These are phyloP conservation scores for Lasioglossum malachurum DNA, from an alignment of 2,888 invertebrate genomes.

Conservation along the genomic window DNA sequence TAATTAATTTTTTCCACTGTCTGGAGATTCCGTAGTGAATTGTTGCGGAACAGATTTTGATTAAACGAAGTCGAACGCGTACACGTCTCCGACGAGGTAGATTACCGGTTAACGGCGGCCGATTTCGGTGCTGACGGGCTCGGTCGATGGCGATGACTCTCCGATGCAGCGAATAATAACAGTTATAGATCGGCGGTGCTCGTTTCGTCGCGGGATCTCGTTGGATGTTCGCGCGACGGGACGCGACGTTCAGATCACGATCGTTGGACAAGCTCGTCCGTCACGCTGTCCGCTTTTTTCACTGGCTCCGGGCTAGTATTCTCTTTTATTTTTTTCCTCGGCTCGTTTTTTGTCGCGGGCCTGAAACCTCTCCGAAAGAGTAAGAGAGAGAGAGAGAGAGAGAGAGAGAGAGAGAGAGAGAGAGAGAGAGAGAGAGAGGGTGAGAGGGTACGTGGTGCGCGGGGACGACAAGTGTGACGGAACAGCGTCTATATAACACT, in stretches of 20 bases:
- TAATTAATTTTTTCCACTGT: too few relatives aligned
- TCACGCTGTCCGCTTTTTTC: conserved; percentile 73
- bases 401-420: conserved; percentile 35
- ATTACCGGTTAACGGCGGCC: too few relatives aligned
- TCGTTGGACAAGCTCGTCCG: conserved; percentile 73
- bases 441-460: neutral
- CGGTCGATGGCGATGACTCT: neutral
- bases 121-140: neutral
- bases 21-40: too few relatives aligned
- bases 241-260: conserved; percentile 64
- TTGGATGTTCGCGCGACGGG: conserved; percentile 30
- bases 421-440: conserved; percentile 33
- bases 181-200: neutral
- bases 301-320: conserved; percentile 54
- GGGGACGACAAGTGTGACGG: conserved; percentile 46
- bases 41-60: too few relatives aligned
- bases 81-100: too few relatives aligned
- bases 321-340: conserved; percentile 20
- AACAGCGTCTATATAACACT: conserved; percentile 72
- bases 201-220: conserved; percentile 33
- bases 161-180: neutral
- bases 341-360: conserved; percentile 23
- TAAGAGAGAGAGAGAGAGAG: conserved; percentile 27
- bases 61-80: too few relatives aligned
- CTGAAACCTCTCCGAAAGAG: conserved; percentile 33